phyloP scores from a whole-genome alignment of 2,888 invertebrate species.

The Amphipyra tragopoginis region DNA sequence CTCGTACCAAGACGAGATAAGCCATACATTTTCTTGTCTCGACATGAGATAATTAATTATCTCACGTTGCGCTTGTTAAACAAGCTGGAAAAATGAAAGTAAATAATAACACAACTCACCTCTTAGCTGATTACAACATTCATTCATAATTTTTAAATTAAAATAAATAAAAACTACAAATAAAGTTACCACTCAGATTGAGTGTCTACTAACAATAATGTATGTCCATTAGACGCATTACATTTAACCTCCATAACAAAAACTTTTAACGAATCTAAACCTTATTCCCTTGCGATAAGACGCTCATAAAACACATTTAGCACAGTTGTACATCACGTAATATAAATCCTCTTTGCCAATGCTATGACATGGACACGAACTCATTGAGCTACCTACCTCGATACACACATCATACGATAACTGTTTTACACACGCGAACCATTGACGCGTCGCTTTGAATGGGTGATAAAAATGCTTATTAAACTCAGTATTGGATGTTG shows the following conservation, averaged over 20 bases:
- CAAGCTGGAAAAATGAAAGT: background rate
- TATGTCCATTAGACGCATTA: constrained; percentile 40
- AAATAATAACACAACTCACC: constrained; percentile 19
- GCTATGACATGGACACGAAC: constrained; percentile 57
- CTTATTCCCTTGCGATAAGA: constrained; percentile 45
- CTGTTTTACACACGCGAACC: constrained; percentile 28
- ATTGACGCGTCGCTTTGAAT: constrained; percentile 46
- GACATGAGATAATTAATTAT: no score
- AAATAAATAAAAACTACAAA: constrained; percentile 40
- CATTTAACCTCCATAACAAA: constrained; percentile 25
- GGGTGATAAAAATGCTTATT: constrained; percentile 21
- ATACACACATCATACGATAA: constrained; percentile 9
- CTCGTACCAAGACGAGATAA: no score
- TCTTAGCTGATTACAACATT: constrained; percentile 29
- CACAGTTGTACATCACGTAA: constrained; percentile 57
- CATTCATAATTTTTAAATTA: constrained; percentile 31
- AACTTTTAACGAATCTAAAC: constrained; percentile 25
- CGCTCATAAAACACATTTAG: constrained; percentile 26
- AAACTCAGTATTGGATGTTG: constrained; percentile 47
- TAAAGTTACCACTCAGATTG: constrained; percentile 51
- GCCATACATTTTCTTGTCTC: no score
- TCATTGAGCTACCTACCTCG: constrained; percentile 49
- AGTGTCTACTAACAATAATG: constrained; percentile 47
- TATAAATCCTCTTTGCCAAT: constrained; percentile 59
- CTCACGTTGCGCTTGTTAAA: no score